Evolutionary conservation across 1,140 invertebrate species (phyloP), one percentile per base, ranked within the genome.

Genomic region (Rhagoletis zephyria): DNA sequence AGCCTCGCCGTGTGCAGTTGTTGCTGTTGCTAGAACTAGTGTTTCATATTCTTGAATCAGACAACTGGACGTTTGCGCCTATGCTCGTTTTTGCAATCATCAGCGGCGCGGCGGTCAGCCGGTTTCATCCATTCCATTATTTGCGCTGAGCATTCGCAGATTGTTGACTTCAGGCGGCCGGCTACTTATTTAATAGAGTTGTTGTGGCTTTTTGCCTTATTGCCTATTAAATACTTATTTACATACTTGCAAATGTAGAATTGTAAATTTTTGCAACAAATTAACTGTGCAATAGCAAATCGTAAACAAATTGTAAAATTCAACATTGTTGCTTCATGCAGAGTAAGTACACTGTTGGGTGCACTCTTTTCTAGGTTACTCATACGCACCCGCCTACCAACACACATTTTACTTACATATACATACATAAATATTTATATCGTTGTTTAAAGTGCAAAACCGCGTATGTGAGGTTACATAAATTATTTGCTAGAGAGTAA

Each of bases 341-440:
- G 5, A 56, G 51, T 10, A 56, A 9, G 5, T 51, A 56, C 59
- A 81, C 59, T 30, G 9, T 81, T 19, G 48, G 9, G 42, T 74
- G n/a, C 45, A 9, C 48, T 56, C 74, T 63, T 9, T 81, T 56
- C n/a, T 81, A 51, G n/a, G 48, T 81, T 81, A 48, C 48, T 9
- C 74, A 81, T 81, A 81, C 74, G 74, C 74, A 81, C 74, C 12
- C 74, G 74, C 74, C 16, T 19, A 56, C 48, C 48, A 56, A 56
- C 19, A 1, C 19, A 14, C 0, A 0, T n/a, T 7, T 1, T 48
- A 48, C 5, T 51, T 81, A 42, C 2, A 40, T 45, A 16, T 74
- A 40, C 30, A 40, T 74, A 14, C 5, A 10, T 74, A 0, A 3
- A 74, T 40, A 4, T 74, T 74, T 14, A 42, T 48, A 30, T 30